These are phyloP conservation scores for Serranus cabrilla DNA, from an alignment of 2,797 vertebrate species.

Conservation along the genomic window DNA sequence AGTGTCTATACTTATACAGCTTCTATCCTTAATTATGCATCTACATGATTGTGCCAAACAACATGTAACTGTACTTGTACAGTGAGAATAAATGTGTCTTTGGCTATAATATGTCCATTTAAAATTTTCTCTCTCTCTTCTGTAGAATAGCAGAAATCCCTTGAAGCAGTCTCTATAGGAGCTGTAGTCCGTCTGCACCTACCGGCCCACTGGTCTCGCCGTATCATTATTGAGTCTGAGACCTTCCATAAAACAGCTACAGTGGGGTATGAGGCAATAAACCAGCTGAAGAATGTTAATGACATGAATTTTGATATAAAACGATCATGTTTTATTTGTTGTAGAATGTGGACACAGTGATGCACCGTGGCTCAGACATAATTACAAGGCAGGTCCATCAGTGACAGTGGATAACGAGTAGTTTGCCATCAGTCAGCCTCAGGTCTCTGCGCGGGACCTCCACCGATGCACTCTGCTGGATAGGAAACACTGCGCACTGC, in stretches of 20 bases:
- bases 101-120: too few species aligned
- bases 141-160: background rate
- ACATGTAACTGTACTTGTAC: too few species aligned
- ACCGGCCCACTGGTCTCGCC: slow-evolving; percentile 3
- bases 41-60: too few species aligned
- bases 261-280: slow-evolving; percentile 36
- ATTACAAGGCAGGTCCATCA: slow-evolving; percentile 73
- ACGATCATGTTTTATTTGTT: slow-evolving; percentile 54
- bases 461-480: slow-evolving; percentile 55
- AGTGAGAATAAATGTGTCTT: too few species aligned
- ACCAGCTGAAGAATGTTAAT: slow-evolving; percentile 62
- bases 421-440: slow-evolving; percentile 47
- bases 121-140: background rate
- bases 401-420: slow-evolving; percentile 68
- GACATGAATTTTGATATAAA: slow-evolving; percentile 47
- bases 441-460: slow-evolving; percentile 65
- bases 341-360: slow-evolving; percentile 52
- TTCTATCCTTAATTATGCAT: too few species aligned
- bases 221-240: slow-evolving; percentile 15
- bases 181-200: background rate
- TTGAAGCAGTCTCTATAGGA: background rate
- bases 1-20: too few species aligned
- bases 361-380: slow-evolving; percentile 50
- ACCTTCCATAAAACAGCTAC: slow-evolving; percentile 17
- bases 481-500: slow-evolving; percentile 53